These are phyloP conservation scores for Prunella strophiata DNA, from an alignment of 2,797 vertebrate species.

Conservation along the genomic window DNA sequence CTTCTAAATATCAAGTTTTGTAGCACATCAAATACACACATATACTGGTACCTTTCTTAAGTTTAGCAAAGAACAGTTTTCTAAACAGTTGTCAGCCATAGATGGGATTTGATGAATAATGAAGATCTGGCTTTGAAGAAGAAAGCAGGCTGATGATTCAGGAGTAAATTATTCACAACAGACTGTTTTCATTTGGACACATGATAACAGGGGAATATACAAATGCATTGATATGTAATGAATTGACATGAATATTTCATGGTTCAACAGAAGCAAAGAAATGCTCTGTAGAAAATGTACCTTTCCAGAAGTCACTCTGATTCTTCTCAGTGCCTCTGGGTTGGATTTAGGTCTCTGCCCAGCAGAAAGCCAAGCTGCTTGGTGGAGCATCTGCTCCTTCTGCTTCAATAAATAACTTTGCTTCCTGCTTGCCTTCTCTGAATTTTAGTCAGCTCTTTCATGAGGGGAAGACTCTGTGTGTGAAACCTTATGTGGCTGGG, in stretches of 20 bases:
- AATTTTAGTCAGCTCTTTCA: not conserved
- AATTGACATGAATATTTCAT: slow-evolving; percentile 36
- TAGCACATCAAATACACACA: not conserved
- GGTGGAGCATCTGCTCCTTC: not conserved
- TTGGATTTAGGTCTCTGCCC: not conserved
- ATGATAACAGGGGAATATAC: slow-evolving; percentile 19
- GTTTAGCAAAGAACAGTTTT: not conserved
- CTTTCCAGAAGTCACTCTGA: not conserved
- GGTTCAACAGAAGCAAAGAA: not conserved
- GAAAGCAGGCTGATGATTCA: slow-evolving; percentile 33
- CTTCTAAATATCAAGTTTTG: not conserved
- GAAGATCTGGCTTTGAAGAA: slow-evolving; percentile 1
- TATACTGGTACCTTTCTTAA: not conserved
- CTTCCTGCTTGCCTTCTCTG: not conserved
- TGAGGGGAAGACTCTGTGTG: not conserved
- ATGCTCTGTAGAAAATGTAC: not conserved
- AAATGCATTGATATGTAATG: slow-evolving; percentile 7
- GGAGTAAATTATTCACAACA: slow-evolving; percentile 35
- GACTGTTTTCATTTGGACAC: slow-evolving; percentile 34
- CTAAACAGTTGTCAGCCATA: not conserved
- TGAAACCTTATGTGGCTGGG: not conserved
- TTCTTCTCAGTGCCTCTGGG: not conserved
- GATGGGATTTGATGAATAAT: not conserved
- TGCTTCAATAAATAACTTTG: not conserved
- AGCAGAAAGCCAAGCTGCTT: not conserved